These are phyloP conservation scores for Incurvaria masculella DNA, from an alignment of 2,888 invertebrate genomes.

Conservation along the genomic window DNA sequence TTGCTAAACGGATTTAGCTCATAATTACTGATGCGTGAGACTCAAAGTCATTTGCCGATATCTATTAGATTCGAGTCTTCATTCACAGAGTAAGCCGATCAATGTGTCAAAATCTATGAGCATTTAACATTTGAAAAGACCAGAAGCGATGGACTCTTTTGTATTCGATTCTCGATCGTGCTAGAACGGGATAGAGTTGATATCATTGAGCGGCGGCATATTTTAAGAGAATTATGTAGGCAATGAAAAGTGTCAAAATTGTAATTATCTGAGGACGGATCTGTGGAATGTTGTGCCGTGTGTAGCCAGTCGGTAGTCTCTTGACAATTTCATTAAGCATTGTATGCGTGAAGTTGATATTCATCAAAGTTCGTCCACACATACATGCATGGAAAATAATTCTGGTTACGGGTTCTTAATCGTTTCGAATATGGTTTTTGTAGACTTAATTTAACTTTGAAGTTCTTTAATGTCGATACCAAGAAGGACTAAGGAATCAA, in stretches of 20 bases:
- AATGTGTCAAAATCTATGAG: not conserved
- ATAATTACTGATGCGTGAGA: not conserved
- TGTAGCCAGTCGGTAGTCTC: not conserved
- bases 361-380: too few relatives aligned
- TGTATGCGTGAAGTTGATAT: not conserved
- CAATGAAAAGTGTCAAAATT: not conserved
- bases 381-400: too few relatives aligned
- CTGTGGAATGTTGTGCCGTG: not conserved
- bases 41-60: not conserved
- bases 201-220: not conserved
- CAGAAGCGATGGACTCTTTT: not conserved
- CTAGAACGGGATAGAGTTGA: not conserved
- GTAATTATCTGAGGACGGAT: not conserved
- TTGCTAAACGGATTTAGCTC: not conserved
- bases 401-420: too few relatives aligned
- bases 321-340: not conserved
- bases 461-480: too few relatives aligned
- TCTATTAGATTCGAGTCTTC: not conserved
- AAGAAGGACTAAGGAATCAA: too few relatives aligned
- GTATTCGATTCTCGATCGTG: not conserved
- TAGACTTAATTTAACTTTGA: too few relatives aligned
- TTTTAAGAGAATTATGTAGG: not conserved
- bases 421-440: too few relatives aligned
- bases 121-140: not conserved
- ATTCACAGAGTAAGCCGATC: not conserved